Evolutionary conservation across 92 coral and sea anemone genomes (phyloP).

Genomic region (Isaurus tuberculatus): DNA sequence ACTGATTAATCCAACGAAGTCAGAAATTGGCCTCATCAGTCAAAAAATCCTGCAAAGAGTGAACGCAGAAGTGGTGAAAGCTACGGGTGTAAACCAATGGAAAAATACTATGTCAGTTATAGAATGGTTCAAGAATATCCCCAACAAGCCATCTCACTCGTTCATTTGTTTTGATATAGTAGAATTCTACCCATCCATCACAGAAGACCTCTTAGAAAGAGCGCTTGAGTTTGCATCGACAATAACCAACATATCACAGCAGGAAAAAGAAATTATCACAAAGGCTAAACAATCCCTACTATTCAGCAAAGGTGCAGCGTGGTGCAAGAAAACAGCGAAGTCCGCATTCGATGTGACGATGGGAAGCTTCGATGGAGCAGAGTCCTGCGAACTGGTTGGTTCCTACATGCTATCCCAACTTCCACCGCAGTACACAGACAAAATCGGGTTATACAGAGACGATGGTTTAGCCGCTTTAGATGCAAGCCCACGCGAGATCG

Average conservation of each 20-base stretch:
- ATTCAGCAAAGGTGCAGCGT: conserved; percentile 12
- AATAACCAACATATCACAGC: conserved; percentile 7
- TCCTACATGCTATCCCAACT: neutral
- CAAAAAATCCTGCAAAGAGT: conserved; percentile 23
- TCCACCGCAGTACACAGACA: neutral
- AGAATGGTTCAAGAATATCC: conserved; percentile 31
- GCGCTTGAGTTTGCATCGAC: conserved; percentile 35
- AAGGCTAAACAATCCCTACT: conserved; percentile 37
- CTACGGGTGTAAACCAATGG: conserved; percentile 34
- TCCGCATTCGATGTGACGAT: conserved; percentile 36
- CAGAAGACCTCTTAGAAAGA: conserved; percentile 5
- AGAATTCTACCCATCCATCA: too few relatives aligned
- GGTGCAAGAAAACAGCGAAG: conserved; percentile 24
- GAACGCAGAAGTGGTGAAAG: conserved; percentile 15
- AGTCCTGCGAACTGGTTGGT: too few relatives aligned
- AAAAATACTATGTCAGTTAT: conserved; percentile 26
- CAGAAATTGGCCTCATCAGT: conserved; percentile 17
- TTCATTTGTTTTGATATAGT: conserved; percentile 38
- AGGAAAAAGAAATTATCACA: conserved; percentile 25
- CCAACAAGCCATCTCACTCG: conserved; percentile 33
- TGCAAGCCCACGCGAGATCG: conserved; percentile 8
- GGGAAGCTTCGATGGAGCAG: too few relatives aligned
- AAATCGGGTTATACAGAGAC: neutral
- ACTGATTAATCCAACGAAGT: too few relatives aligned
- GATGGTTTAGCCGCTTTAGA: neutral